Evolutionary conservation across 2,113 vertebrate genomes (phyloP).

Genomic region (Gallinago media): DNA sequence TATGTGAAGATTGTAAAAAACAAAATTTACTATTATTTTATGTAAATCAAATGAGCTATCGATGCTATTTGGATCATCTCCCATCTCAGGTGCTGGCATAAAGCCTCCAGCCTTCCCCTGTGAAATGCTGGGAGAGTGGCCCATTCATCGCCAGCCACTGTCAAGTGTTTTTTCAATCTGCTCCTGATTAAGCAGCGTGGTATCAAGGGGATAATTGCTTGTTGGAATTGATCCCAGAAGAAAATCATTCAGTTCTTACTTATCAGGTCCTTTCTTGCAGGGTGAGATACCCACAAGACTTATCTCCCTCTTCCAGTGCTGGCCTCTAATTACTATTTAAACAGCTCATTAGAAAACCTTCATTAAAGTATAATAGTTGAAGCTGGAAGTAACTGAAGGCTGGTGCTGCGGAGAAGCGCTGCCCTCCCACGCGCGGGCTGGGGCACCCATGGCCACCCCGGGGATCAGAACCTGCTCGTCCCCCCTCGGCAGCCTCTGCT

Average conservation of each 20-base stretch:
- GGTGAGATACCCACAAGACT: conserved; percentile 23
- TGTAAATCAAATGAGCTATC: neutral
- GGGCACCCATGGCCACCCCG: neutral
- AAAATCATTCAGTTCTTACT: conserved; percentile 64
- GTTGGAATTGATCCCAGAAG: conserved; percentile 63
- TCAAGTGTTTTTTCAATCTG: conserved; percentile 34
- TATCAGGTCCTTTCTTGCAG: conserved; percentile 53
- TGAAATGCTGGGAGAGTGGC: conserved; percentile 11
- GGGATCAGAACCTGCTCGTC: neutral
- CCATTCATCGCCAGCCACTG: conserved; percentile 31
- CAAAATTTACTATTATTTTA: neutral
- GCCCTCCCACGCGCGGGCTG: neutral
- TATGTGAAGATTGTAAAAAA: neutral
- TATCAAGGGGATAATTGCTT: conserved; percentile 64
- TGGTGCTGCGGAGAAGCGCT: neutral
- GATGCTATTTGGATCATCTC: neutral
- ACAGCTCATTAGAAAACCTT: conserved; percentile 60
- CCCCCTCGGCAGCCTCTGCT: fast-evolving
- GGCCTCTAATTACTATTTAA: conserved; percentile 61
- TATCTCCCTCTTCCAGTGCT: conserved; percentile 42
- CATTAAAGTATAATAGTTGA: conserved; percentile 8
- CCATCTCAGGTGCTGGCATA: conserved; percentile 26
- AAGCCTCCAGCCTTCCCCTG: neutral
- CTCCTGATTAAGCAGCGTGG: conserved; percentile 24
- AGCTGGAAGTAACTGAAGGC: neutral